A percentile compares a stretch with the other conserved stretches of the same genome.
phyloP scores from a whole-genome alignment of 2,797 vertebrate genomes.

The Hephaestus fuliginosus region DNA sequence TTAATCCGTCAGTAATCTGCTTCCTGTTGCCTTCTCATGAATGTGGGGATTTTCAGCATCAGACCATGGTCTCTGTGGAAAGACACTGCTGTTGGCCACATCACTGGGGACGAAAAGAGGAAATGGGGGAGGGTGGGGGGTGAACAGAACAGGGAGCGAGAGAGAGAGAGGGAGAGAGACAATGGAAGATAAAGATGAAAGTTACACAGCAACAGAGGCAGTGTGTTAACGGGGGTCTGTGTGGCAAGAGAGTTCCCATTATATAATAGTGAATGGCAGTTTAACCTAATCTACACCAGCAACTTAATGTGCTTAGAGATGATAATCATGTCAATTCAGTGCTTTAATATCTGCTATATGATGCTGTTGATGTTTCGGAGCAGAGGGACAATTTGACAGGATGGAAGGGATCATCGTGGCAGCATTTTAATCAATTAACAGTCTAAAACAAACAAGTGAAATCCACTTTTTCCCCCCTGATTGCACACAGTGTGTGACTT shows the following conservation, averaged over 20 bases:
- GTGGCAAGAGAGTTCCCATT: conserved; percentile 49
- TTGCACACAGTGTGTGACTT: neutral
- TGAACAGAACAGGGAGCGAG: conserved; percentile 16
- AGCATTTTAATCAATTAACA: no score
- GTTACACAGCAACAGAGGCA: conserved; percentile 48
- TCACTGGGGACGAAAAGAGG: conserved; percentile 10
- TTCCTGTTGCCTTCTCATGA: conserved; percentile 74
- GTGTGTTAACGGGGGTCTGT: conserved; percentile 22
- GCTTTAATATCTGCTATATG: conserved; percentile 26
- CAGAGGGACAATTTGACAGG: neutral
- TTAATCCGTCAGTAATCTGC: conserved; percentile 78
- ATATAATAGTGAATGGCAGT: conserved; percentile 57
- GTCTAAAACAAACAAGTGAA: no score
- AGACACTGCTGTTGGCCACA: conserved; percentile 50
- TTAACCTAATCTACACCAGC: conserved; percentile 58
- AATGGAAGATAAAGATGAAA: conserved; percentile 50
- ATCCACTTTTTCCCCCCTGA: neutral
- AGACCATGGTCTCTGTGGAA: conserved; percentile 41
- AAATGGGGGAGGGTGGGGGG: neutral
- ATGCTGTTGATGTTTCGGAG: conserved; percentile 23
- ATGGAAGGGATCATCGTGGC: conserved; percentile 9
- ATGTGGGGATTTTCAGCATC: conserved; percentile 65
- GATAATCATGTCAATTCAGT: conserved; percentile 45
- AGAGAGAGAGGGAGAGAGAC: neutral
- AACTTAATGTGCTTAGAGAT: conserved; percentile 44